These are phyloP conservation scores for Lasioglossum lativentre DNA, from an alignment of 2,888 invertebrate species.

Conservation along the genomic window DNA sequence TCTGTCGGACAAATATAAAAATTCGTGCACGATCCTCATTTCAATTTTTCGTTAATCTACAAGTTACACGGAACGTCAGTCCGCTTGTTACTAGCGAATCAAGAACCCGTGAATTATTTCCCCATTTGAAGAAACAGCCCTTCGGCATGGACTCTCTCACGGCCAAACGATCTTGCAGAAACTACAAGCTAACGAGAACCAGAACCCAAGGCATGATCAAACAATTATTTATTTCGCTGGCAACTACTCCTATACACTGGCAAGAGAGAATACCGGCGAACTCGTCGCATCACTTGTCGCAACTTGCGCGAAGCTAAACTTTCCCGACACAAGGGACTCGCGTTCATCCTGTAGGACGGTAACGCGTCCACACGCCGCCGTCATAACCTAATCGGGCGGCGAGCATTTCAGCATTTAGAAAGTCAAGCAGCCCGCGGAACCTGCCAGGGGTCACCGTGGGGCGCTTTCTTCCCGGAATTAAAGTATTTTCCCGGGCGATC, in stretches of 20 bases:
- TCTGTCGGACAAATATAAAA: no score
- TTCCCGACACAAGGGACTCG: not conserved
- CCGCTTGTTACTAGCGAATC: no score
- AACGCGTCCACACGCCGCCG: not conserved
- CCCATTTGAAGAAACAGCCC: not conserved
- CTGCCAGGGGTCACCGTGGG: conserved; percentile 12
- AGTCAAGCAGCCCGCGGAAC: conserved; percentile 8
- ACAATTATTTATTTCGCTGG: not conserved
- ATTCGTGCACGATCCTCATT: no score
- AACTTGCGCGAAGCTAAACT: not conserved
- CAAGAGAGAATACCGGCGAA: not conserved
- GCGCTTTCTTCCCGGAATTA: conserved; percentile 23
- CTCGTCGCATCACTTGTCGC: not conserved
- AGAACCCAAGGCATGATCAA: not conserved
- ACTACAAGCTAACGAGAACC: not conserved
- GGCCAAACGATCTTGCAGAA: not conserved
- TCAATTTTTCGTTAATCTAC: no score
- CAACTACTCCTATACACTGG: not conserved
- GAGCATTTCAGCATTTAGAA: conserved; percentile 23
- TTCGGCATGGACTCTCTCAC: not conserved
- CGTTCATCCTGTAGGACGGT: not conserved
- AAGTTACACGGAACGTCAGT: no score
- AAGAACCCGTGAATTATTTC: not conserved
- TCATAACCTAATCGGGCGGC: conserved; percentile 4
- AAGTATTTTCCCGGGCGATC: conserved; percentile 30